Evolutionary conservation across 2,888 invertebrate genomes (phyloP).

Genomic region (Yponomeuta plumbellus): DNA sequence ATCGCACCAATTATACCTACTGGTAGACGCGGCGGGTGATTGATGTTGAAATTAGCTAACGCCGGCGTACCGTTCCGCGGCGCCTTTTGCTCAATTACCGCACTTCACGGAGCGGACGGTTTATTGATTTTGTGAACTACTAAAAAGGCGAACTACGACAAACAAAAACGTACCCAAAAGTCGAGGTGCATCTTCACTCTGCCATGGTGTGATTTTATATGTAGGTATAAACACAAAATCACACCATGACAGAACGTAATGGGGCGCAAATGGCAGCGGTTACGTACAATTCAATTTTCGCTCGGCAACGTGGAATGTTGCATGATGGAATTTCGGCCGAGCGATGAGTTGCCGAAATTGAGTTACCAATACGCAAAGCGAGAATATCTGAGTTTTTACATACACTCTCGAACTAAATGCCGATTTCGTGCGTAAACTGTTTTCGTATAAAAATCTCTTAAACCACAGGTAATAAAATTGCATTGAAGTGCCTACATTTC

Average conservation of each 20-base stretch:
- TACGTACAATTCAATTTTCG: slow-evolving; percentile 21
- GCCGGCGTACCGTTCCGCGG: slow-evolving; percentile 15
- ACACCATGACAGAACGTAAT: background rate
- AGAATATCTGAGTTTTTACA: background rate
- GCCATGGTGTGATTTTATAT: too few relatives aligned
- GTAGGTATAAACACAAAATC: too few relatives aligned
- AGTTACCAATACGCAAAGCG: slow-evolving; percentile 12
- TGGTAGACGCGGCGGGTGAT: slow-evolving; percentile 19
- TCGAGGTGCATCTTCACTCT: too few relatives aligned
- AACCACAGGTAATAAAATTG: background rate
- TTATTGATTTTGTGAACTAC: slow-evolving; percentile 19
- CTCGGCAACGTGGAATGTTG: background rate
- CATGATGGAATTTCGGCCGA: slow-evolving; percentile 16
- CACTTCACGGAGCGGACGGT: slow-evolving; percentile 16
- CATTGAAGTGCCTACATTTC: background rate
- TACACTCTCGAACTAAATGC: background rate
- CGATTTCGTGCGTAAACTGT: slow-evolving; percentile 2
- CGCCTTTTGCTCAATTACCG: slow-evolving; percentile 22
- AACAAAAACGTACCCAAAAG: background rate
- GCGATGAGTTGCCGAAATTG: slow-evolving; percentile 16
- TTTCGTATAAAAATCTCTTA: background rate
- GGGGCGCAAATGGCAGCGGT: slow-evolving; percentile 15
- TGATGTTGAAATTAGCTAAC: slow-evolving; percentile 22
- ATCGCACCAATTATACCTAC: slow-evolving; percentile 19
- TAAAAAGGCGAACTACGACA: slow-evolving; percentile 10